phyloP scores from a whole-genome alignment of 2,797 vertebrate genomes.

The Gymnodraco acuticeps region DNA sequence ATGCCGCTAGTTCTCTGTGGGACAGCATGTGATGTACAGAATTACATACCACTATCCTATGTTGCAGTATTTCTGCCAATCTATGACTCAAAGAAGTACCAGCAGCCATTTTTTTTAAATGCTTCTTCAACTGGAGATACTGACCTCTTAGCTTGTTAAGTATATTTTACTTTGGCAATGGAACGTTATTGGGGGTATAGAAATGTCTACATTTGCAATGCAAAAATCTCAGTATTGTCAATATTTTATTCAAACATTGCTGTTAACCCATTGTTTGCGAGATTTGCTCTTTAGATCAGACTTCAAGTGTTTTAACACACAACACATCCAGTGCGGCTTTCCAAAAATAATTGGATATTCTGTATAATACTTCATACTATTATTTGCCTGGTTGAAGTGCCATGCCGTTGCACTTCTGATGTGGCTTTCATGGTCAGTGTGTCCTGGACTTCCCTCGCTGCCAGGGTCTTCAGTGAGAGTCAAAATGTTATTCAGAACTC shows the following conservation, averaged over 20 bases:
- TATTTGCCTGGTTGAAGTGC: not conserved
- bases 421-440: not conserved
- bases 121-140: not conserved
- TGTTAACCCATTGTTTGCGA: not conserved
- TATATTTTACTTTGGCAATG: not conserved
- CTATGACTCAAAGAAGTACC: not conserved
- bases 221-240: not conserved
- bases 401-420: not conserved
- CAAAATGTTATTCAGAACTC: not conserved
- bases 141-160: not conserved
- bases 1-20: not conserved
- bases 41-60: not conserved
- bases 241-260: not conserved
- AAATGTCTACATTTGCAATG: not conserved
- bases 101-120: not conserved
- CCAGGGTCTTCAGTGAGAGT: not conserved
- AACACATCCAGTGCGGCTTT: conserved; percentile 4
- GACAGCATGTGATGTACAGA: not conserved
- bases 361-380: not conserved
- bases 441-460: not conserved
- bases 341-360: not conserved
- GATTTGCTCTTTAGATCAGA: not conserved
- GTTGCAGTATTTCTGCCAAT: not conserved
- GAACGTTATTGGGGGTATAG: too few relatives aligned
- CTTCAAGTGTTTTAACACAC: not conserved